Conservation (phyloP, 2,113 vertebrate species). For the Sebastes fasciatus region DNA sequence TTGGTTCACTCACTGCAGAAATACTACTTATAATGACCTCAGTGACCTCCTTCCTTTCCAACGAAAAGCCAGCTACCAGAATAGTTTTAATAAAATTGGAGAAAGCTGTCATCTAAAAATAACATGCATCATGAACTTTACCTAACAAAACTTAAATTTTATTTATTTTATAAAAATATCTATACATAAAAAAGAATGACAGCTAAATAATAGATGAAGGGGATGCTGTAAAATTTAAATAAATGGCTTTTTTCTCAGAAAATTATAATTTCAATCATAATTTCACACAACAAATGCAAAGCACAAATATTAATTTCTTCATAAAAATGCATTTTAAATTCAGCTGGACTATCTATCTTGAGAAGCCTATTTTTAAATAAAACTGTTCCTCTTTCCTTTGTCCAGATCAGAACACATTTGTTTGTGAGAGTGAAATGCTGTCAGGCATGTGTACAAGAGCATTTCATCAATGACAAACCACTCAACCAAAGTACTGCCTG, state of each 20-base stretch:
- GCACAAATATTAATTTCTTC: not conserved
- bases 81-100: conserved; percentile 18
- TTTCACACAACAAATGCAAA: not conserved
- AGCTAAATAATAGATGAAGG: not conserved
- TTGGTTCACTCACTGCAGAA: not conserved
- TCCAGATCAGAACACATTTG: not conserved
- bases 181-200: not conserved
- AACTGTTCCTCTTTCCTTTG: not conserved
- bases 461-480: not conserved
- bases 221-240: not conserved
- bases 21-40: conserved; percentile 10
- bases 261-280: too few species aligned
- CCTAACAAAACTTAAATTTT: too few species aligned
- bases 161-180: too few species aligned
- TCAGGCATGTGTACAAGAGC: not conserved
- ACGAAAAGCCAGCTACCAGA: not conserved
- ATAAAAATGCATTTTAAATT: not conserved
- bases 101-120: not conserved
- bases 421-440: not conserved
- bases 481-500: not conserved
- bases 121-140: too few species aligned
- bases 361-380: not conserved
- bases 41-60: conserved; percentile 1
- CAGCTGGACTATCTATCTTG: not conserved
- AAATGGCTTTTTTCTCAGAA: not conserved